Base-by-base conservation (phyloP, 1,140 invertebrate species). In the Marisa cornuarietis region DNA sequence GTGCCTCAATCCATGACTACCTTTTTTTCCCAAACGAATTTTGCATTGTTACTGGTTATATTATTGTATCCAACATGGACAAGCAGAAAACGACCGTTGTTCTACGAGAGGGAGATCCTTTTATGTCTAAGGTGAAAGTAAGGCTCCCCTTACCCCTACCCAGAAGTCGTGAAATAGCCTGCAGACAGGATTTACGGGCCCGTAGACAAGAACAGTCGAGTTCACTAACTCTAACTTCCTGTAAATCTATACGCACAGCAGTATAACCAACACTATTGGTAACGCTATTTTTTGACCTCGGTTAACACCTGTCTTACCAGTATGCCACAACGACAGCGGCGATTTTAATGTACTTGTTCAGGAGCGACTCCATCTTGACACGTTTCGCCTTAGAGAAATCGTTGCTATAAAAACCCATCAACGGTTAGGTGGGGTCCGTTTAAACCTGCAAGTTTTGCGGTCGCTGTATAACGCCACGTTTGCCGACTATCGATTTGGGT, bases 261-360 rank as follows among this genome's bases (percentile, higher is more conserved):
- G 18, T 31, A 8, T 10, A 6, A 31, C 18, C 3, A 58, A 54
- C 5, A 69, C 26, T 14, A 31, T 4, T 24, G n/a, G 58, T 65
- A 71, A 78, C 20, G 72, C 52, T 51, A 73, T 61, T 54, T 54
- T 14, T 54, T 14, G 16, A 18, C 16, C 16, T 58, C 62, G 65
- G 14, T 61, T 51, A 26, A 61, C 18, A 62, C 58, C n/a, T 13
- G 76, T 89, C 92, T 93, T 92, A 95, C 95, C 95, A 96, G 88
- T 96, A 96, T 68, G 93, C 84, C 52, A 92, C 86, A 58, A 96
- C 95, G 10, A 96, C 95, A 74, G 92, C 85, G 69, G 93, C 92
- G 81, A 96, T 95, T 83, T 93, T 92, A 0, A 94, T 78, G 88
- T 95, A 96, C 90, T 94, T 94, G 62, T 83, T 65, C 7, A 87